Conservation (phyloP, 2,113 vertebrate species). For the Sigmodon hispidus region DNA sequence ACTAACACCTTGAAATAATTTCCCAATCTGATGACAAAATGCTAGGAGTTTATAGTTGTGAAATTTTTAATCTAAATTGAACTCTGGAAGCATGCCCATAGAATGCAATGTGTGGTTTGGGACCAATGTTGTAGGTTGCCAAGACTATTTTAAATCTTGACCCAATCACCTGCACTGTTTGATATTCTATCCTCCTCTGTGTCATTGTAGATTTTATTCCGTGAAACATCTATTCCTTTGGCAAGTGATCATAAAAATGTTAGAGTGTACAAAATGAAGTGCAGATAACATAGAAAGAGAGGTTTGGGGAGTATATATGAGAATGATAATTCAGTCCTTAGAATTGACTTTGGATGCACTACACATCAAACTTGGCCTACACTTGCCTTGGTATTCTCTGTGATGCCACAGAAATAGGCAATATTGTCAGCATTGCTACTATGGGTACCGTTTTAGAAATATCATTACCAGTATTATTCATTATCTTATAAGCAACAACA, state of each 20-base stretch:
- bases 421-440: background rate
- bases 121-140: background rate
- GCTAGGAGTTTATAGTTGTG: background rate
- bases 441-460: background rate
- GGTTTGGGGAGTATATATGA: background rate
- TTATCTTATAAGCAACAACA: background rate
- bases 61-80: slow-evolving; percentile 1
- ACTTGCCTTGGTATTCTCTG: background rate
- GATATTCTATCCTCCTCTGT: slow-evolving; percentile 36
- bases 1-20: background rate
- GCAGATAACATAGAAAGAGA: background rate
- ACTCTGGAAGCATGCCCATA: background rate
- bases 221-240: slow-evolving; percentile 33
- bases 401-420: background rate
- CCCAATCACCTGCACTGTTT: background rate
- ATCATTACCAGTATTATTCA: background rate
- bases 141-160: slow-evolving; percentile 48
- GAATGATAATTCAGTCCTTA: background rate
- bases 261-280: background rate
- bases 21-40: background rate
- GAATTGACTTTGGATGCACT: background rate
- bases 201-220: slow-evolving; percentile 44
- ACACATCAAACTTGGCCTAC: background rate
- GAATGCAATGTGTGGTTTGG: slow-evolving; percentile 35
- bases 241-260: slow-evolving; percentile 42